phyloP scores from a whole-genome alignment of 2,113 vertebrate species.

The Halcyon senegalensis region DNA sequence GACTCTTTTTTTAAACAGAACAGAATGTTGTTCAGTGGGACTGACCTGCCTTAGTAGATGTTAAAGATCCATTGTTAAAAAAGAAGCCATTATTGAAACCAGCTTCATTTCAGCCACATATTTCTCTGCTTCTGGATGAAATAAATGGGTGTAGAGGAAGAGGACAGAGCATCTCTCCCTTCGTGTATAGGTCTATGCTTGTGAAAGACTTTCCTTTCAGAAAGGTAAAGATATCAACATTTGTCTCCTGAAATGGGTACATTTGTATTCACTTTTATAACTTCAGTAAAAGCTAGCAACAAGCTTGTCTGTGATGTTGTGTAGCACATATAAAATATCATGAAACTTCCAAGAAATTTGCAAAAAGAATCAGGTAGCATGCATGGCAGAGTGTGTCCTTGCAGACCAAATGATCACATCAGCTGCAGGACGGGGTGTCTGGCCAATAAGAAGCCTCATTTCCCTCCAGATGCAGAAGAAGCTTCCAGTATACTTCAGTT shows the following conservation, averaged over 20 bases:
- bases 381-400: background rate
- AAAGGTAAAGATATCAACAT: background rate
- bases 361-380: background rate
- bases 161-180: background rate
- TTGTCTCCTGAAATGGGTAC: background rate
- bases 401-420: background rate
- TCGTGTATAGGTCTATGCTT: background rate
- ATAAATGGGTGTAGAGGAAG: background rate
- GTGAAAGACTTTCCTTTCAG: background rate
- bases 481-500: background rate
- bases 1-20: background rate
- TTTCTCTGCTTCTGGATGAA: background rate
- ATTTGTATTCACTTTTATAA: background rate
- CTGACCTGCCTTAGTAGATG: background rate
- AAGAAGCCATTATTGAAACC: background rate
- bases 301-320: background rate
- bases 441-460: background rate
- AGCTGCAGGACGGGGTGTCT: background rate
- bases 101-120: background rate
- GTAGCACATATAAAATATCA: background rate
- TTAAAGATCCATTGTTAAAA: background rate
- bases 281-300: background rate
- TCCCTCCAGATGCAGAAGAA: background rate
- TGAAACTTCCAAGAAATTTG: background rate
- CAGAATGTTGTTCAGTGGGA: background rate